Percentiles rank a stretch among this genome's conserved stretches.
These are phyloP conservation scores for Balearica regulorum DNA, from an alignment of 2,797 vertebrate genomes.

Conservation along the genomic window DNA sequence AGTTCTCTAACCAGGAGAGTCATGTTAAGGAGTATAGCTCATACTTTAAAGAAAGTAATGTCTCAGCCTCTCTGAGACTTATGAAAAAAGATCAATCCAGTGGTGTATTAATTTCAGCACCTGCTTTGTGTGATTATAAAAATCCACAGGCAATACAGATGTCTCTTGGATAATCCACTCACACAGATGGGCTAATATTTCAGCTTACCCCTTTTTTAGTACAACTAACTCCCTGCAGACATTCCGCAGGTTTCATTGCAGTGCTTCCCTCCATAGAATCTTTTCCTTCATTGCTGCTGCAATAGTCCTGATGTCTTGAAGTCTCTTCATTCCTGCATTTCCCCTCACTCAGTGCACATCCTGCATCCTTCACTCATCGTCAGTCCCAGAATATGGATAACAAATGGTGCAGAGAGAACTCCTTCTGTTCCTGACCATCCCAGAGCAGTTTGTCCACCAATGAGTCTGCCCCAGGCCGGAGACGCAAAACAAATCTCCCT, in stretches of 20 bases:
- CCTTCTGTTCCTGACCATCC: neutral
- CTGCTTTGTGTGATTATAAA: neutral
- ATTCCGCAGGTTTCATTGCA: neutral
- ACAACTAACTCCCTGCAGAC: neutral
- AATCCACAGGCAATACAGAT: neutral
- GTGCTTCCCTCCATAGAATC: neutral
- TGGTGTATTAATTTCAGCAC: neutral
- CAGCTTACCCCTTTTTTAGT: neutral
- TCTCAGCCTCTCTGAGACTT: neutral
- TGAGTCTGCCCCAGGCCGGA: neutral
- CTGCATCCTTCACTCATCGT: neutral
- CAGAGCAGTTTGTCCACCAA: neutral
- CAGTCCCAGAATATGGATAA: neutral
- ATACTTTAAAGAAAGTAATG: neutral
- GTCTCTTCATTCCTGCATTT: neutral
- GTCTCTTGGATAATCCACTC: neutral
- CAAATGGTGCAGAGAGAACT: neutral
- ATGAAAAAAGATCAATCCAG: neutral
- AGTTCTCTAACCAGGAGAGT: constrained; percentile 5
- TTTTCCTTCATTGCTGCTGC: neutral
- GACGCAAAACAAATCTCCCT: neutral
- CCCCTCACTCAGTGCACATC: neutral
- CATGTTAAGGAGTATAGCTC: neutral
- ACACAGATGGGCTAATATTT: neutral
- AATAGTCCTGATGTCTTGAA: neutral